Percentiles rank a stretch among this genome's conserved stretches.
Conservation (phyloP, 2,888 invertebrate genomes). For the Acleris sparsana region DNA sequence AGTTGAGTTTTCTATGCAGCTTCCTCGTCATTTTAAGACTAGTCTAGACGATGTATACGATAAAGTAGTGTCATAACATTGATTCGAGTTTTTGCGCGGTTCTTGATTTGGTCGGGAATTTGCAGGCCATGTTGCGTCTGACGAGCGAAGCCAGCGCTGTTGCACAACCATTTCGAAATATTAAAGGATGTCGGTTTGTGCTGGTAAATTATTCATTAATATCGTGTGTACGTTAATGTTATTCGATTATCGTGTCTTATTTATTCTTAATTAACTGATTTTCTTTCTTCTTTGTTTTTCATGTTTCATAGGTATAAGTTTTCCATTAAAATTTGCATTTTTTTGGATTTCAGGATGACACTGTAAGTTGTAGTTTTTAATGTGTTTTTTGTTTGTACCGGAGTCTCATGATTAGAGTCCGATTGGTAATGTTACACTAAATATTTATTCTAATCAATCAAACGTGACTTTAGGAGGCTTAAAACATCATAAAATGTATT, state of each 20-base stretch:
- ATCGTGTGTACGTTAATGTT: no score
- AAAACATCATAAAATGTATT: neutral
- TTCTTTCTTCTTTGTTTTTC: neutral
- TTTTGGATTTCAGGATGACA: no score
- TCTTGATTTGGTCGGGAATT: conserved; percentile 28
- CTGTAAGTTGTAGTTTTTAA: no score
- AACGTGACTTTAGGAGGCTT: neutral
- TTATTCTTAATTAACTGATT: neutral
- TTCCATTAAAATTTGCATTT: no score
- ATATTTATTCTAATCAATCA: neutral
- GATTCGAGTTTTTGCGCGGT: conserved; percentile 18
- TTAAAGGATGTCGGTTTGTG: neutral
- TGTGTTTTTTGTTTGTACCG: no score
- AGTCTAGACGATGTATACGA: conserved; percentile 13
- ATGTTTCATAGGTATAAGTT: no score
- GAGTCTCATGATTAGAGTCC: no score
- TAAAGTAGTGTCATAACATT: conserved; percentile 26
- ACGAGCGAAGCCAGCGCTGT: conserved; percentile 10
- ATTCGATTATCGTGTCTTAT: no score
- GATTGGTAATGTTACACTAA: no score
- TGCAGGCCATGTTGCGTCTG: conserved; percentile 24
- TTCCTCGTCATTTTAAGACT: neutral
- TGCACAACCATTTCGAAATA: conserved; percentile 24
- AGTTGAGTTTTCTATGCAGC: conserved; percentile 7
- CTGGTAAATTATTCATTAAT: no score